A percentile compares a stretch with the other conserved stretches of the same genome.
These are phyloP conservation scores for Synanthedon myopaeformis DNA, from an alignment of 2,888 invertebrate genomes.

Conservation along the genomic window DNA sequence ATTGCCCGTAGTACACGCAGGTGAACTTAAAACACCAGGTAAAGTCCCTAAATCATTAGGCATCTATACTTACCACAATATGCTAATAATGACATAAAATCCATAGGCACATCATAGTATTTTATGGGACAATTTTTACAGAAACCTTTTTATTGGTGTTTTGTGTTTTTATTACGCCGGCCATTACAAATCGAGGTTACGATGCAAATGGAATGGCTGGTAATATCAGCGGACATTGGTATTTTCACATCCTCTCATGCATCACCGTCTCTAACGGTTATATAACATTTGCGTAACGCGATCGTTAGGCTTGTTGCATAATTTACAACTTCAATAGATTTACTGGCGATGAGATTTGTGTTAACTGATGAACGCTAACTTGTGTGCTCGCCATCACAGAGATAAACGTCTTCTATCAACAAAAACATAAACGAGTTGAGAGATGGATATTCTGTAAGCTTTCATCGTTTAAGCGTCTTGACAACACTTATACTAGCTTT, in stretches of 20 bases:
- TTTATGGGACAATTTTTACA: too few species aligned
- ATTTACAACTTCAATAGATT: slow-evolving; percentile 8
- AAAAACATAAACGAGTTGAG: slow-evolving; percentile 2
- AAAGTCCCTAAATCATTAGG: too few species aligned
- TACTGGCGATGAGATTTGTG: slow-evolving; percentile 5
- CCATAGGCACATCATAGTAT: too few species aligned
- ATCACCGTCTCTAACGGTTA: slow-evolving; percentile 25
- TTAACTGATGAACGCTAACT: slow-evolving; percentile 6
- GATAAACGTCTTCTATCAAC: neutral
- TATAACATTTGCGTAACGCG: slow-evolving; percentile 39
- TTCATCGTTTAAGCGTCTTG: neutral
- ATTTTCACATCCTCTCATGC: slow-evolving; percentile 25
- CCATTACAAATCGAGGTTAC: slow-evolving; percentile 1
- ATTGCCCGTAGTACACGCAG: too few species aligned
- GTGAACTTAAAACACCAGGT: too few species aligned
- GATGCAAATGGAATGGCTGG: slow-evolving; percentile 2
- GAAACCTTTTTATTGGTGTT: slow-evolving; percentile 1
- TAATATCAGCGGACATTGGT: slow-evolving; percentile 6
- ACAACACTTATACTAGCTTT: too few species aligned
- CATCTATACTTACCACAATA: too few species aligned
- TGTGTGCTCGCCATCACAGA: neutral
- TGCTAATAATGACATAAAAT: too few species aligned
- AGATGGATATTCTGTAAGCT: neutral
- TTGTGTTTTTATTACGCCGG: slow-evolving; percentile 4
- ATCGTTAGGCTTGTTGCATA: slow-evolving; percentile 25